Base-by-base conservation (phyloP, 1,140 invertebrate species). In the Lasioglossum baleicum region DNA sequence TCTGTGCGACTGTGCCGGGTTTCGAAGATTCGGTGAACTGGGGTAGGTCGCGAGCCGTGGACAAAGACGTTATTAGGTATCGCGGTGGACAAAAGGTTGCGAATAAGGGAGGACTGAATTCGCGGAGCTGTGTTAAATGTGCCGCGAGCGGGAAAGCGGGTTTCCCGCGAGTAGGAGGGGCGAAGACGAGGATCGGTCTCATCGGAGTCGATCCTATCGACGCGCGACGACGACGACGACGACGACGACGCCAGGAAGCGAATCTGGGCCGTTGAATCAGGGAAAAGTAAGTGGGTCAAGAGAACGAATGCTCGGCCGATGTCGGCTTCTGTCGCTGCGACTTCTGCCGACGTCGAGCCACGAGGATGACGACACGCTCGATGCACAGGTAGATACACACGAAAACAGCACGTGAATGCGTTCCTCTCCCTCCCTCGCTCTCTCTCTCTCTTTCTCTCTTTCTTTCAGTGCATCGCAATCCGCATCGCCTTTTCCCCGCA, bases 231-330 rank as follows among this genome's bases (percentile, higher is more conserved):
- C 48, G 48, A 51, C 48, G 51, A 51, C 48, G 48, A 51, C 48
- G 48, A 17, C 48, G 48, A 17, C 67, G 66, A 64, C 44, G 78
- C 63, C 83, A 85, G 84, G 83, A 89, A 89, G 84, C 83, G 78
- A 91, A 92, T 90, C 90, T 92, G 88, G 91, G 91, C 89, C 90
- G 85, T 83, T 76, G 85, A 80, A 86, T 85, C 84, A 83, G 82
- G 82, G 84, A 90, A 85, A 84, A 85, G 85, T 85, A 91, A 91
- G 85, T 92, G 87, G 91, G 90, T 92, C 90, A 92, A 86, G 83
- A 87, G 89, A 89, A 88, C 85, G 86, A 90, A 87, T 85, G 85
- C 76, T 79, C 76, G 76, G 83, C 69, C 64, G 69, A 58, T 72
- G 78, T 81, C 83, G 77, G 56, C 70, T 35, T 35, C 35, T 35